A percentile compares a stretch with the other conserved stretches of the same genome.
Evolutionary conservation across 2,113 vertebrate species (phyloP).

Genomic region (Psittacula cyanocephala): DNA sequence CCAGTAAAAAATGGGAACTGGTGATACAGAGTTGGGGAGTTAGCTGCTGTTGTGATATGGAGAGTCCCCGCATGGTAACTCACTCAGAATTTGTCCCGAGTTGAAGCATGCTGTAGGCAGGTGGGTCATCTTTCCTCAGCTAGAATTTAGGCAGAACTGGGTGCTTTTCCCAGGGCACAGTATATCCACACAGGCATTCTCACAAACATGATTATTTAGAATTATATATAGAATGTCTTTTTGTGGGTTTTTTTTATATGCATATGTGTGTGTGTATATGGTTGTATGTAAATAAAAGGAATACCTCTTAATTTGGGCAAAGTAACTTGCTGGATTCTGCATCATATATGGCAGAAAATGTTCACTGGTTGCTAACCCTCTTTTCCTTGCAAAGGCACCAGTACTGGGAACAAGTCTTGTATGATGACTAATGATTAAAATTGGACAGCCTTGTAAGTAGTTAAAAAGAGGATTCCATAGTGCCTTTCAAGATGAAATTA

Average conservation of each 20-base stretch:
- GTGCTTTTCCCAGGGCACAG: neutral
- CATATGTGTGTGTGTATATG: too few relatives aligned
- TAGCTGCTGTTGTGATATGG: neutral
- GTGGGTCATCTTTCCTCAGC: neutral
- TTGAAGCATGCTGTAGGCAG: neutral
- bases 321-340: neutral
- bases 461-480: neutral
- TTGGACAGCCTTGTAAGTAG: neutral
- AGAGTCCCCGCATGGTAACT: neutral
- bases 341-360: neutral
- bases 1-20: neutral
- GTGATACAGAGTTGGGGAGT: neutral
- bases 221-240: neutral
- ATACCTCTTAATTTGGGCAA: neutral
- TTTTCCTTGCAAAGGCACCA: neutral
- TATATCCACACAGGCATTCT: neutral
- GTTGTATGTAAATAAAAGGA: neutral
- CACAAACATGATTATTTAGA: neutral
- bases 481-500: neutral
- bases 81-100: rapidly evolving
- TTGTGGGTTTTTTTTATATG: neutral
- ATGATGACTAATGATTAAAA: neutral
- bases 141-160: neutral
- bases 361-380: neutral
- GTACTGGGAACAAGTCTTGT: neutral